Evolutionary conservation across 2,113 vertebrate species (phyloP).

Genomic region (Zosterops pallidus): DNA sequence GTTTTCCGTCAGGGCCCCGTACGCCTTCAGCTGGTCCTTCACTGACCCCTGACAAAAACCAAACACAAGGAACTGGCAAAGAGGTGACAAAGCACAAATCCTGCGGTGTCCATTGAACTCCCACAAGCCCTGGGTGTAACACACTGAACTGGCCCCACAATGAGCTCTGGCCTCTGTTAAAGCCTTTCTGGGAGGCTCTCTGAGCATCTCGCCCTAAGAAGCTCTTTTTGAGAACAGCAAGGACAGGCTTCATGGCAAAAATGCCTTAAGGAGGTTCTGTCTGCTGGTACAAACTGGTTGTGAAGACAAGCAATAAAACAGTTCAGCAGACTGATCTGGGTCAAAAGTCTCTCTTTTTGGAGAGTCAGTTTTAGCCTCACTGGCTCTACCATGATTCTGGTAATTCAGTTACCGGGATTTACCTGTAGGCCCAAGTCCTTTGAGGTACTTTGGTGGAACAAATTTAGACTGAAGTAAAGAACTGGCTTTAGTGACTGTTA

Average conservation of each 20-base stretch:
- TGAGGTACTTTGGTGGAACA: not conserved
- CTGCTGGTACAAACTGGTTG: not conserved
- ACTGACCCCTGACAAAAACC: conserved; percentile 84
- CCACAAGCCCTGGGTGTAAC: not conserved
- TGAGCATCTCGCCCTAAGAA: not conserved
- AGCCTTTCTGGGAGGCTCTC: not conserved
- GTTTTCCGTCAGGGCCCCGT: conserved; percentile 92
- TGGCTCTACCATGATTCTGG: not conserved
- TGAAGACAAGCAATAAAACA: not conserved
- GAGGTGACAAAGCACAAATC: not conserved
- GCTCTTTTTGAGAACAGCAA: not conserved
- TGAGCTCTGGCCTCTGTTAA: not conserved
- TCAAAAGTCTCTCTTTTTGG: not conserved
- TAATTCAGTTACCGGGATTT: not conserved
- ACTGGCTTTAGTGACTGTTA: not conserved
- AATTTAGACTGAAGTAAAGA: not conserved
- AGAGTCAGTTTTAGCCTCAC: not conserved
- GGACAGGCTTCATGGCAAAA: not conserved
- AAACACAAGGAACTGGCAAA: not conserved
- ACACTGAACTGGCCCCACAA: not conserved
- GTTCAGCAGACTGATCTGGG: not conserved
- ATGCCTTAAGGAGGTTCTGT: not conserved
- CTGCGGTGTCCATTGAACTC: not conserved
- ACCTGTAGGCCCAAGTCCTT: not conserved
- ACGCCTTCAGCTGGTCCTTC: conserved; percentile 95